Evolutionary conservation across 2,888 invertebrate genomes (phyloP).

Genomic region (Nymphalis polychloros): DNA sequence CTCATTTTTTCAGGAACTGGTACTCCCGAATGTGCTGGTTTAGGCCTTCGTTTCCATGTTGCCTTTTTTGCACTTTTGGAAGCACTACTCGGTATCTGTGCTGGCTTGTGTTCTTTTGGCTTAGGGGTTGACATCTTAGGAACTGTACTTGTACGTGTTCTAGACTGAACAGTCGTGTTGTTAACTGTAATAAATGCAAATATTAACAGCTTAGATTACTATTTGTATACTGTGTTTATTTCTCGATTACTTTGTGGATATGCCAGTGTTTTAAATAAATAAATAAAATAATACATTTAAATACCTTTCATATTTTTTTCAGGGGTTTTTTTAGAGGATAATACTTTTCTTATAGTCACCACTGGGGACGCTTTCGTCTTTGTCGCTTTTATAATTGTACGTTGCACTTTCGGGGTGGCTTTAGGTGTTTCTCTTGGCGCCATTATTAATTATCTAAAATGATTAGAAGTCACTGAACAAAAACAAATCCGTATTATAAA

Average conservation of each 20-base stretch:
- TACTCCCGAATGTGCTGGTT: slow-evolving; percentile 72
- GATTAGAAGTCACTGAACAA: background rate
- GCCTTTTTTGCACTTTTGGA: slow-evolving; percentile 62
- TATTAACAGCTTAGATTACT: background rate
- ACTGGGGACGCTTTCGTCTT: slow-evolving; percentile 56
- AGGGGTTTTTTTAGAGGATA: slow-evolving; percentile 48
- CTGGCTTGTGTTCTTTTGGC: slow-evolving; percentile 57
- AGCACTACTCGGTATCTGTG: slow-evolving; percentile 50
- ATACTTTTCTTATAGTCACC: slow-evolving; percentile 53
- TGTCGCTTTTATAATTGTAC: slow-evolving; percentile 49
- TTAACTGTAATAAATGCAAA: slow-evolving; percentile 48
- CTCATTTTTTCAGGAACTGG: slow-evolving; percentile 73
- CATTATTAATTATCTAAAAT: slow-evolving; percentile 45
- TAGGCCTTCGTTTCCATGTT: slow-evolving; percentile 60
- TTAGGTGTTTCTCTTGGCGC: slow-evolving; percentile 64
- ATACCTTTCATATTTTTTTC: slow-evolving; percentile 52
- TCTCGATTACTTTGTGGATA: slow-evolving; percentile 7
- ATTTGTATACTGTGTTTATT: background rate
- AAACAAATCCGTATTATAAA: background rate
- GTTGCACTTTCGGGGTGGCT: slow-evolving; percentile 56
- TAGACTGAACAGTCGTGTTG: slow-evolving; percentile 40
- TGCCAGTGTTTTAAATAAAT: background rate
- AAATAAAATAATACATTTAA: background rate
- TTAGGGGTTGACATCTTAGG: slow-evolving; percentile 60
- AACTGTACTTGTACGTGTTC: slow-evolving; percentile 55